These are phyloP conservation scores for Ypsolopha scabrella DNA, from an alignment of 2,888 invertebrate species.

Conservation along the genomic window DNA sequence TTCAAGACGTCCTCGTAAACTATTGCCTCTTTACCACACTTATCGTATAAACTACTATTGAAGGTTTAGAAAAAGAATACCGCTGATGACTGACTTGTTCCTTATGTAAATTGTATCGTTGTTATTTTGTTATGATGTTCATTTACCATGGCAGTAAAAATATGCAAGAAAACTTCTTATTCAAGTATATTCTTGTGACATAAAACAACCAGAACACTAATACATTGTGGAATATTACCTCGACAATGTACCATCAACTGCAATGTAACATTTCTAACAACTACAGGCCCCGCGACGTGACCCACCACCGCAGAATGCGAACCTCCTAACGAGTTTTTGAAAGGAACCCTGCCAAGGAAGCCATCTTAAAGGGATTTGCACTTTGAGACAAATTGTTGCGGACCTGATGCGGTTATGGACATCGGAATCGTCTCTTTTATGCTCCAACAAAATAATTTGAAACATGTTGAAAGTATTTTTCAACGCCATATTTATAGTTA, in stretches of 20 bases:
- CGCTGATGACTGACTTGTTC: too few relatives aligned
- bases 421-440: background rate
- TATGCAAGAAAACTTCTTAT: too few relatives aligned
- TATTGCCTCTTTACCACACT: too few relatives aligned
- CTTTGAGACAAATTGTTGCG: slow-evolving; percentile 53
- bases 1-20: too few relatives aligned
- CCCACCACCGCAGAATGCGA: slow-evolving; percentile 55
- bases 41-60: too few relatives aligned
- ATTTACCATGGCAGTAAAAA: background rate
- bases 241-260: slow-evolving; percentile 25
- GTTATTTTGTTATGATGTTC: background rate
- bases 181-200: too few relatives aligned
- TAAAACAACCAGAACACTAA: too few relatives aligned
- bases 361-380: slow-evolving; percentile 64
- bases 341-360: slow-evolving; percentile 45
- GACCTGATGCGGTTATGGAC: background rate
- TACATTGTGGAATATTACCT: background rate
- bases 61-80: too few relatives aligned
- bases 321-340: slow-evolving; percentile 67
- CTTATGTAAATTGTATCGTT: background rate
- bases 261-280: slow-evolving; percentile 42
- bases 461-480: too few relatives aligned
- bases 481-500: too few relatives aligned
- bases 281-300: slow-evolving; percentile 43
- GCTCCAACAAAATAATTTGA: too few relatives aligned